phyloP scores from a whole-genome alignment of 2,797 vertebrate species.

The Typhlichthys eigenmanni region DNA sequence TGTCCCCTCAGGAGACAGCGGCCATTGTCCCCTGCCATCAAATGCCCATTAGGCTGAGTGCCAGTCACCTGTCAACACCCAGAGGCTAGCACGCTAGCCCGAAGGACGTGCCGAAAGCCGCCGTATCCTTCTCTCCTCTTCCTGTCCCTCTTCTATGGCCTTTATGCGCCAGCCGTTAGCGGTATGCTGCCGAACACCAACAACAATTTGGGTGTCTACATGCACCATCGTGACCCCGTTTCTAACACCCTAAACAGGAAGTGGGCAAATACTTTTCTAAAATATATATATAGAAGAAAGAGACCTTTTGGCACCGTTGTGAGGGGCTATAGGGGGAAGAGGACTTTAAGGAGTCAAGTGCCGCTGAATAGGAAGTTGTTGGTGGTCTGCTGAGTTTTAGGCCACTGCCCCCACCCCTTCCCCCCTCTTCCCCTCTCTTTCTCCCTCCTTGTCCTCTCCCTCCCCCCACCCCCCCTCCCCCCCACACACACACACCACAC shows the following conservation, averaged over 20 bases:
- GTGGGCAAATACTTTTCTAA: too few relatives aligned
- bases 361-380: conserved; percentile 79
- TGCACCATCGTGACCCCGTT: neutral
- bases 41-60: conserved; percentile 73
- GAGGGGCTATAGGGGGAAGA: conserved; percentile 70
- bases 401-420: neutral
- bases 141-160: conserved; percentile 32
- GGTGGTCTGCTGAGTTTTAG: conserved; percentile 69
- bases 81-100: conserved; percentile 48
- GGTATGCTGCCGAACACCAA: conserved; percentile 59
- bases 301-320: too few relatives aligned
- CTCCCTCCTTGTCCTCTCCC: too few relatives aligned
- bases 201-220: neutral
- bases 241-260: neutral
- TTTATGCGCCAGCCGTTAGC: conserved; percentile 49
- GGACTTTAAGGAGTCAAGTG: conserved; percentile 86
- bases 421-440: neutral
- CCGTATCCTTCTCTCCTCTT: conserved; percentile 42
- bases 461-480: too few relatives aligned
- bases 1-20: conserved; percentile 61
- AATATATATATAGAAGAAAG: too few relatives aligned
- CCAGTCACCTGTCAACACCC: conserved; percentile 73
- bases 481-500: conserved; percentile 10
- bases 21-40: conserved; percentile 66
- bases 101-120: conserved; percentile 54